phyloP scores from a whole-genome alignment of 2,888 invertebrate genomes.

The Metalampra italica region DNA sequence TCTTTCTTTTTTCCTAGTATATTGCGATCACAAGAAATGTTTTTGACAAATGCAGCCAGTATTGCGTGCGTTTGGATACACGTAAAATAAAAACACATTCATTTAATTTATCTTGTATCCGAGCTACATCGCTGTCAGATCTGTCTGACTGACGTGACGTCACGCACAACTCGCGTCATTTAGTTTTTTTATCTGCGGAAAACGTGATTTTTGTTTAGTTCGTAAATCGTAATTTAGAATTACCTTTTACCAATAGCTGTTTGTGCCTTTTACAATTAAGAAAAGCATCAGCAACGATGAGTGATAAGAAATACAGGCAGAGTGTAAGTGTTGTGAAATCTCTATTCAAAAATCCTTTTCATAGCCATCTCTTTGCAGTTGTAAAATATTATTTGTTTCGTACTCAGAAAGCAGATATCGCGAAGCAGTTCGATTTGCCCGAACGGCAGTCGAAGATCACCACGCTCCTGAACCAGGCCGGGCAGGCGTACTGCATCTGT shows the following conservation, averaged over 20 bases:
- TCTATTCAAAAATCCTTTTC: neutral
- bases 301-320: conserved; percentile 63
- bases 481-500: conserved; percentile 96
- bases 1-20: neutral
- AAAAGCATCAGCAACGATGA: conserved; percentile 36
- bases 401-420: conserved; percentile 90
- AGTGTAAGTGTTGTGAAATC: conserved; percentile 46
- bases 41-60: neutral
- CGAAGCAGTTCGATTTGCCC: conserved; percentile 91
- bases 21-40: too few species aligned
- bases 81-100: too few species aligned
- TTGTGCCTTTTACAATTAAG: neutral
- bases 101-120: too few species aligned
- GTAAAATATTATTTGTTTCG: neutral
- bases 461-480: conserved; percentile 91
- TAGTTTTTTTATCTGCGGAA: too few species aligned
- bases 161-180: too few species aligned
- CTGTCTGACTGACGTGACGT: too few species aligned
- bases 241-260: too few species aligned
- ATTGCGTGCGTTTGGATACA: too few species aligned
- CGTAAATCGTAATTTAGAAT: too few species aligned
- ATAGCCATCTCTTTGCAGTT: neutral
- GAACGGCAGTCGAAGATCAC: conserved; percentile 95
- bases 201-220: too few species aligned
- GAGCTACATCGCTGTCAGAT: too few species aligned